Conservation (phyloP, 2,113 vertebrate genomes). For the Chloropsis hardwickii region DNA sequence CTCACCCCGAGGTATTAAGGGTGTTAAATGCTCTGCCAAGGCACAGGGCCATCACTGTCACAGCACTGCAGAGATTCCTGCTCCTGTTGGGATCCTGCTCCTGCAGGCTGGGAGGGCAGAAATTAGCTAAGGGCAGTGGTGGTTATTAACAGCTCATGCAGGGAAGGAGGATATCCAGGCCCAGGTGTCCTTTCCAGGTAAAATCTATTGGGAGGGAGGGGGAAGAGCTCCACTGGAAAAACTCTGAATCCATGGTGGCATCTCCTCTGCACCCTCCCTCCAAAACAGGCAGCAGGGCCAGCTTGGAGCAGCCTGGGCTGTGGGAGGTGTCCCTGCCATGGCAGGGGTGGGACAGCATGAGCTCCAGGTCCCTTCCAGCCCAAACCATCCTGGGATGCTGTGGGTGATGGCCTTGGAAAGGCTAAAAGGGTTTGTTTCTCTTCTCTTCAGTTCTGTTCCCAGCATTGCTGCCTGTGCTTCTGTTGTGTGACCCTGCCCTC, state of each 20-base stretch:
- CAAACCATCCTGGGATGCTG: neutral
- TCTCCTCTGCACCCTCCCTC: neutral
- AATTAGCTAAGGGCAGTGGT: neutral
- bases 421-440: neutral
- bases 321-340: neutral
- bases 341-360: neutral
- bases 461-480: fast-evolving
- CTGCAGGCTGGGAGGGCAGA: neutral
- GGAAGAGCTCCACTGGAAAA: neutral
- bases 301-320: neutral
- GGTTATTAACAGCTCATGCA: neutral
- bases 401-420: neutral
- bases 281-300: neutral
- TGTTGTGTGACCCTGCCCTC: neutral
- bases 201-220: neutral
- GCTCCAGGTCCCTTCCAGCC: neutral
- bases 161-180: neutral
- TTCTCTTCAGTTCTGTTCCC: neutral
- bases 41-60: neutral
- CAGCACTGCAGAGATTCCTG: neutral
- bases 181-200: neutral
- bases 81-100: neutral
- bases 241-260: neutral
- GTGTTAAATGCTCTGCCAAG: neutral
- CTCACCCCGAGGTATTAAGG: neutral